A percentile compares a stretch with the other conserved stretches of the same genome.
Evolutionary conservation across 2,797 vertebrate species (phyloP).

Genomic region (Onychomys arenicola): DNA sequence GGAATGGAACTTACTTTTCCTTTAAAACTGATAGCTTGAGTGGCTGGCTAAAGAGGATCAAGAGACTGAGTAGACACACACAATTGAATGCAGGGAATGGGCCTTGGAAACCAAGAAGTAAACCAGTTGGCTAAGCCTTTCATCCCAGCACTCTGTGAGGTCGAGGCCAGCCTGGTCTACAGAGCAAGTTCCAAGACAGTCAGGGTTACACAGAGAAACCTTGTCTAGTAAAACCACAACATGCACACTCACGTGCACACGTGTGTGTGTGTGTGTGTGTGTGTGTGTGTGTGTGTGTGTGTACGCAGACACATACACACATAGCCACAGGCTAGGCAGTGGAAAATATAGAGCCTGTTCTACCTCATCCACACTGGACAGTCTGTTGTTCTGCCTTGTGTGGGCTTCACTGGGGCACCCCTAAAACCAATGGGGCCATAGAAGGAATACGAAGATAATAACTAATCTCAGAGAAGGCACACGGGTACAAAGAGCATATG

Average conservation of each 20-base stretch:
- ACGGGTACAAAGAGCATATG: not conserved
- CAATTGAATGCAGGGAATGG: not conserved
- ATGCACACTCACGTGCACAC: not conserved
- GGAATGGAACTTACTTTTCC: not conserved
- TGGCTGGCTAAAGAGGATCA: not conserved
- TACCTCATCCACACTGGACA: not conserved
- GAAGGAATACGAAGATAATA: conserved; percentile 38
- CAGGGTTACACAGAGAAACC: not conserved
- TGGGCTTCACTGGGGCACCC: not conserved
- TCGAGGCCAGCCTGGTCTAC: not conserved
- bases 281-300: too few relatives aligned
- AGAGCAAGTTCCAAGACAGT: not conserved
- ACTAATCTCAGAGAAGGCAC: conserved; percentile 11
- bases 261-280: too few relatives aligned
- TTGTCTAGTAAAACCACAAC: not conserved
- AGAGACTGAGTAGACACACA: not conserved
- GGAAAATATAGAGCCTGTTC: not conserved
- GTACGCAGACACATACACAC: not conserved
- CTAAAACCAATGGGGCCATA: not conserved
- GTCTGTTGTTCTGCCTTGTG: not conserved
- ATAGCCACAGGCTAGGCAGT: not conserved
- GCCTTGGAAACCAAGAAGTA: not conserved
- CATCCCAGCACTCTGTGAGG: not conserved
- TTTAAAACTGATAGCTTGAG: not conserved
- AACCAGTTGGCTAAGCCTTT: not conserved